Percentiles rank a stretch among this genome's conserved stretches.
phyloP scores from a whole-genome alignment of 2,797 vertebrate genomes.

The Helarctos malayanus region DNA sequence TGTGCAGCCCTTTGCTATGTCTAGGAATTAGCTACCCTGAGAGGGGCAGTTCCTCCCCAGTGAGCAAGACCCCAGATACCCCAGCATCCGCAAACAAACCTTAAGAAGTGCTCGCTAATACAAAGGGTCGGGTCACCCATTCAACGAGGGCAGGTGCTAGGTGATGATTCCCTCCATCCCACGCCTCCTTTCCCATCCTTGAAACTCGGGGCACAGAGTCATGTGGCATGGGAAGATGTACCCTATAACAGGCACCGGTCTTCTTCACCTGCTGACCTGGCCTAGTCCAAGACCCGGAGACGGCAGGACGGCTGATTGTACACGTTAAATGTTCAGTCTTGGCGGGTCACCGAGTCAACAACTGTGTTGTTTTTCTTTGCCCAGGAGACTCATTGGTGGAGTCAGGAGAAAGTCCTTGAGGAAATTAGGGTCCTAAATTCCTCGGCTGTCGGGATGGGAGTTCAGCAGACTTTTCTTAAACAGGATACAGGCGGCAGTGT shows the following conservation, averaged over 20 bases:
- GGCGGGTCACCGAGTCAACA: too few relatives aligned
- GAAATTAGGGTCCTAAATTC: not conserved
- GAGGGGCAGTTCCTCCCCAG: not conserved
- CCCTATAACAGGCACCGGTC: not conserved
- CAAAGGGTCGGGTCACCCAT: fast-evolving
- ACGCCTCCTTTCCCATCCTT: not conserved
- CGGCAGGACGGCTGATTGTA: not conserved
- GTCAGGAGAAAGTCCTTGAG: not conserved
- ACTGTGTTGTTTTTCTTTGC: not conserved
- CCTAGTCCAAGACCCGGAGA: not conserved
- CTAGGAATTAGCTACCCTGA: not conserved
- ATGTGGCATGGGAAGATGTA: not conserved
- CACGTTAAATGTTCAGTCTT: not conserved
- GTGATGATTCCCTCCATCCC: not conserved
- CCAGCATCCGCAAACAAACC: not conserved
- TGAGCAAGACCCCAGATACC: not conserved
- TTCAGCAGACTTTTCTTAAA: not conserved
- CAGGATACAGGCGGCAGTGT: fast-evolving
- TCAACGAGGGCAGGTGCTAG: not conserved
- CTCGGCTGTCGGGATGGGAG: not conserved
- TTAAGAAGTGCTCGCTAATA: not conserved
- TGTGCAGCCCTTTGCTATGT: not conserved
- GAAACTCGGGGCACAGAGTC: not conserved
- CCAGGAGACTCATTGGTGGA: not conserved
- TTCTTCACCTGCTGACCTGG: not conserved